Evolutionary conservation across 2,113 vertebrate species (phyloP).

Genomic region (Bos javanicus): DNA sequence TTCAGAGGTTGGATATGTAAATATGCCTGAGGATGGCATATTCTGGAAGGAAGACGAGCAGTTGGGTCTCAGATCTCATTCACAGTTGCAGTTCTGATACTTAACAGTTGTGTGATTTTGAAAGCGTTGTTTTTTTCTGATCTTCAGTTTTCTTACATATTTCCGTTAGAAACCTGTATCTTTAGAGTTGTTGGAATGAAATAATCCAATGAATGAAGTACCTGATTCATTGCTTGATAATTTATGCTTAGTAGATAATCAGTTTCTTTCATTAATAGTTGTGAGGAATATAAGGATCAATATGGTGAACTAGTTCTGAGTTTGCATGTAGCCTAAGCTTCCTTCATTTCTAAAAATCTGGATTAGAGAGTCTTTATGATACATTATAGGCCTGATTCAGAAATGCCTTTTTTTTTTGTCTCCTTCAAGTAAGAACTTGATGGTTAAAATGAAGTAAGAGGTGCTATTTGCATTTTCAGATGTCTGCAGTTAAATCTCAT

Average conservation of each 20-base stretch:
- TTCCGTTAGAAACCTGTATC: background rate
- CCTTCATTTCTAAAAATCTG: background rate
- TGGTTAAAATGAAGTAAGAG: slow-evolving; percentile 13
- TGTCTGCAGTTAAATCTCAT: background rate
- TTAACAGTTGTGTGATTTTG: background rate
- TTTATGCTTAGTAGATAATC: background rate
- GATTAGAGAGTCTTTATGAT: background rate
- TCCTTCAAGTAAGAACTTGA: background rate
- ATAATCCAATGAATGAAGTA: background rate
- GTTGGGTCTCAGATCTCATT: background rate
- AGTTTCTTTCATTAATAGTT: background rate
- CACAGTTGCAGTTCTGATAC: background rate
- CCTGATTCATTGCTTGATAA: background rate
- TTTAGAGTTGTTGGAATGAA: background rate
- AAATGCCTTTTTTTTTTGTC: background rate
- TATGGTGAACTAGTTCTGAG: background rate
- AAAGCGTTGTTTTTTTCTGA: background rate
- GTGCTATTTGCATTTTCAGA: background rate
- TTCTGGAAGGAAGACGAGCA: background rate
- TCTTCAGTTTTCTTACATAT: background rate
- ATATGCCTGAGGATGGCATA: background rate
- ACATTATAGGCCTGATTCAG: background rate
- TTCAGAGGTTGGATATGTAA: background rate
- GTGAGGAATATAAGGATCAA: background rate
- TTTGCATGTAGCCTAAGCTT: background rate